Evolutionary conservation across 2,797 vertebrate genomes (phyloP), one percentile per base, ranked within the genome.

Genomic region (Silurus lanzhouensis): DNA sequence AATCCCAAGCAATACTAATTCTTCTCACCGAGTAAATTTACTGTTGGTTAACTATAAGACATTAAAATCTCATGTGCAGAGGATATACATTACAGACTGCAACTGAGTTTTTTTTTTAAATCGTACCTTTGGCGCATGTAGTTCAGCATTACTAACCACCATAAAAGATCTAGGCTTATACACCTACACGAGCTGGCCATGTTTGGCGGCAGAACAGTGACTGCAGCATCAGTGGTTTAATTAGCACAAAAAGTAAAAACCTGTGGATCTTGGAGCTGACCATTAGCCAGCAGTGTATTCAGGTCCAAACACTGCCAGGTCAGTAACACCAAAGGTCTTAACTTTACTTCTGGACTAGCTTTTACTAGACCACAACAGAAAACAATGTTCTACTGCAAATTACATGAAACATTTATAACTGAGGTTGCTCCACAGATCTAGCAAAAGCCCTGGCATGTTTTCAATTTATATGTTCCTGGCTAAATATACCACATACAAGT

Each of bases 261-360:
- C 85, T 87, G 78, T 88, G 82, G 87, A 89, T 85, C 84, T 66
- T 57, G 57, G 27, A 63, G 64, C 66, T 46, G 58, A 75, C 84
- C 46, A 64, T 80, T 48, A 81, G 82, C 74, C 78, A 87, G 76
- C 63, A 79, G 61, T n/a, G 68, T 61, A 79, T 84, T 46, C 81
- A 83, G 75, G 74, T 76, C 76, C 82, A 78, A 67, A 27, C 72
- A 31, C 57, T 71, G 68, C 63, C 85, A 84, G 67, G 22, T 71
- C 60, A 63, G 61, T 83, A 70, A 87, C 83, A 83, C 83, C 63
- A 83, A 46, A 75, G 72, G n/a, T 48, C n/a, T 25, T 55, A 25
- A 25, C 72, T 27, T 46, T 22, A 25, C 48, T 25, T 25, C 17
- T 55, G 3, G 2, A n/a, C 17, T 20, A 10, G 31, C 70, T 12